Percentiles rank a stretch among this genome's conserved stretches.
phyloP scores from a whole-genome alignment of 2,113 vertebrate species.

The Menura novaehollandiae region DNA sequence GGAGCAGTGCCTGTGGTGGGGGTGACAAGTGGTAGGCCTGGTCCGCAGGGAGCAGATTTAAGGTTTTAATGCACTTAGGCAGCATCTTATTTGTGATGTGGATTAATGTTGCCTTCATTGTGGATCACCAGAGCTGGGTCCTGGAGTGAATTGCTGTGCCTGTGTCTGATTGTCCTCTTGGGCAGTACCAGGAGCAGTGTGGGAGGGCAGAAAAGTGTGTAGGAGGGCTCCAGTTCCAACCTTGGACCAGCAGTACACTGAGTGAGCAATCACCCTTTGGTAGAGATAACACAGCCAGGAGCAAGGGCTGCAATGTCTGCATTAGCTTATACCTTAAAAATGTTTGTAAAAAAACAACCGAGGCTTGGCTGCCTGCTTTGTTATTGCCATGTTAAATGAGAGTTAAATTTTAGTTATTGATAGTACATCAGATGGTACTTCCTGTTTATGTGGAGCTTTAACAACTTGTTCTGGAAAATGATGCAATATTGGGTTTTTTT shows the following conservation, averaged over 20 bases:
- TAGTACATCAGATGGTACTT: background rate
- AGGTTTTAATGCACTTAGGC: background rate
- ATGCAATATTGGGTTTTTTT: background rate
- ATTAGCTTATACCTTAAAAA: background rate
- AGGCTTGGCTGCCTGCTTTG: background rate
- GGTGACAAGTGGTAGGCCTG: background rate
- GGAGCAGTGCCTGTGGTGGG: background rate
- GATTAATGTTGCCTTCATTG: background rate
- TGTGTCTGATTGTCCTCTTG: background rate
- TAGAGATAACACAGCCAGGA: background rate
- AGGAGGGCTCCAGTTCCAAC: background rate
- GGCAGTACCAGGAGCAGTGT: background rate
- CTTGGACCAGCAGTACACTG: background rate
- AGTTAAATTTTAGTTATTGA: constrained; percentile 4
- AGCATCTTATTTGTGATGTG: background rate
- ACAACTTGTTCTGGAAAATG: background rate
- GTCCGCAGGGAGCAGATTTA: background rate
- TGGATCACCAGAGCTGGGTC: background rate
- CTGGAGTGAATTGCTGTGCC: background rate
- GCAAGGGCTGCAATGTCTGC: background rate
- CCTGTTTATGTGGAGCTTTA: background rate
- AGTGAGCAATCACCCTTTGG: background rate
- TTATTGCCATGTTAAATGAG: background rate
- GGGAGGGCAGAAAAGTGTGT: background rate
- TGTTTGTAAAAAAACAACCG: background rate